Conservation (phyloP, 2,113 vertebrate species). For the Istiophorus platypterus region DNA sequence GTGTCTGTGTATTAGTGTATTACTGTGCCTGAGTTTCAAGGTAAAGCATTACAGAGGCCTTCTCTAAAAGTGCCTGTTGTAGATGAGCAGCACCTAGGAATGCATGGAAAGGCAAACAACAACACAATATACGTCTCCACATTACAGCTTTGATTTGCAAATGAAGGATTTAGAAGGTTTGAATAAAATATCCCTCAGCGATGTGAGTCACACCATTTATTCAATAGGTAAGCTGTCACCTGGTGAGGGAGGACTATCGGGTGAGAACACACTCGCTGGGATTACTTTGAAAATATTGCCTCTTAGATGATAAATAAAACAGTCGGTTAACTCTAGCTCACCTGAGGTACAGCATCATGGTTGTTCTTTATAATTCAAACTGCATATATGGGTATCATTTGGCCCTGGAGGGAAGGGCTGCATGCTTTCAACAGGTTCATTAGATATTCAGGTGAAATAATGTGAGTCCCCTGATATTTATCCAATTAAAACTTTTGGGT, state of each 20-base stretch:
- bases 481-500: background rate
- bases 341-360: background rate
- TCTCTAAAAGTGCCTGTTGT: too few species aligned
- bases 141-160: conserved; percentile 22
- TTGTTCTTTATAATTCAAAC: background rate
- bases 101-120: conserved; percentile 19
- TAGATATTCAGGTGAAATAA: background rate
- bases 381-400: background rate
- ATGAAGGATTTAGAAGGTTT: conserved; percentile 38
- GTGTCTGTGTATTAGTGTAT: too few species aligned
- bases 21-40: conserved; percentile 16
- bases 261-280: background rate
- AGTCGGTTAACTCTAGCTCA: background rate
- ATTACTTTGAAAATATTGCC: conserved; percentile 5
- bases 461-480: background rate
- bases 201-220: conserved; percentile 18
- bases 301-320: background rate
- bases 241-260: background rate
- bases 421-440: background rate
- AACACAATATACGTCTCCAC: conserved; percentile 13
- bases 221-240: conserved; percentile 3
- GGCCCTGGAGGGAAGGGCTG: background rate
- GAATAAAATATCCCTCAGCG: conserved; percentile 13
- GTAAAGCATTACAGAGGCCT: conserved; percentile 6
- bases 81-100: conserved; percentile 13